Conservation (phyloP, 2,797 vertebrate species). For the Pyrrhura leucotis region DNA sequence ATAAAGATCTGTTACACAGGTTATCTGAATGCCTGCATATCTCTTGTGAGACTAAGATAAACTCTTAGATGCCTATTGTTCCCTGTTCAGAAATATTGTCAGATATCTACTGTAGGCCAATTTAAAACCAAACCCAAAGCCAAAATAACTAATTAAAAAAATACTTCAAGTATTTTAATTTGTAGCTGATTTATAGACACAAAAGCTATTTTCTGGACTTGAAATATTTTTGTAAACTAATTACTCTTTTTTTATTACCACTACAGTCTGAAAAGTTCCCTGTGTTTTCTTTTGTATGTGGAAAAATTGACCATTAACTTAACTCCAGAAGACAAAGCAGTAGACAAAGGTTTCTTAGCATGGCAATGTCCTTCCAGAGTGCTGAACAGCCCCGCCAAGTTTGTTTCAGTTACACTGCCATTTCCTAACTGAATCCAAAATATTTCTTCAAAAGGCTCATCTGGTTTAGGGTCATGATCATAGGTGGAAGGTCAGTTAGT, state of each 20-base stretch:
- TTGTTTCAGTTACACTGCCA: conserved; percentile 3
- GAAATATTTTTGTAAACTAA: background rate
- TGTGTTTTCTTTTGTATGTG: background rate
- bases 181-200: background rate
- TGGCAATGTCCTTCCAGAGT: background rate
- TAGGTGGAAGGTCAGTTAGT: conserved; percentile 24
- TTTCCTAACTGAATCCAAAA: conserved; percentile 23
- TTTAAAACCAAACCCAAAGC: background rate
- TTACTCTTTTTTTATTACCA: background rate
- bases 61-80: background rate
- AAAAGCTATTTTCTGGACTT: background rate
- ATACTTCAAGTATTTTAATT: background rate
- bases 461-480: conserved; percentile 11
- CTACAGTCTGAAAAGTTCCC: background rate
- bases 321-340: background rate
- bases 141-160: fast-evolving
- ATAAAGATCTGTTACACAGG: background rate
- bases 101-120: background rate
- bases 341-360: background rate
- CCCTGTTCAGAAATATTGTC: background rate
- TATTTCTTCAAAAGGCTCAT: conserved; percentile 16
- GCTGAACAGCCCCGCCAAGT: background rate
- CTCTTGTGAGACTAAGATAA: background rate
- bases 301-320: background rate
- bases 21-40: background rate